Evolutionary conservation across 2,888 invertebrate species (phyloP), one percentile per base, ranked within the genome.

Genomic region (Rhorus exstirpatorius): DNA sequence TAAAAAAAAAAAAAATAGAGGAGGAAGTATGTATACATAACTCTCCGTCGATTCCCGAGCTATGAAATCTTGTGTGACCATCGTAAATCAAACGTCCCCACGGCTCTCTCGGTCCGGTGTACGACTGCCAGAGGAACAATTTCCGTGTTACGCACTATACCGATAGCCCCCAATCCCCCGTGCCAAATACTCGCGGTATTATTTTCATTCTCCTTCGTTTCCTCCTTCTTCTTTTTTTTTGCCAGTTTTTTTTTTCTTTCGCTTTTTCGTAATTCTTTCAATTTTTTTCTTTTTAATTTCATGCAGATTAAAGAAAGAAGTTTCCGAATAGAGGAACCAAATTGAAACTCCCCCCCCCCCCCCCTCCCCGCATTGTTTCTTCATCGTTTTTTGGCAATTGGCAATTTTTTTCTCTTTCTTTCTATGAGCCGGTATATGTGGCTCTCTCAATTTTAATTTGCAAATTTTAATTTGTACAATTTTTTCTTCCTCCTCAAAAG

Each of bases 31-130:
- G 60, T 70, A 79, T n/a, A 53, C 63, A 35, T 12, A 41, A 35
- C 19, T 61, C 24, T 61, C 26, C 44, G 10, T 35, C 41, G 53
- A 61, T 44, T 55, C 63, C 61, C 46, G 12, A 26, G 38, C 67
- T 24, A 38, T 53, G 80, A 81, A 49, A 67, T 67, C 67, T 60
- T n/a, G n/a, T 41, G 72, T 38, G 74, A 58, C 78, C 74, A 74
- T 81, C 81, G 72, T 81, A 81, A 81, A 81, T 81, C 81, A 81
- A 78, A 78, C 58, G 38, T 44, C 55, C 65, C 61, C 77, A 53
- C 60, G 63, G 51, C 53, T 68, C 21, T 61, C 12, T 58, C 58
- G 19, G 7, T 21, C 44, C 3, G 10, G 19, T 24, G 17, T 14
- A 38, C 51, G 24, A 10, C 24, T 38, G 38, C 24, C 24, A 58